Conservation (phyloP, 2,113 vertebrate genomes). For the Campylomormyrus numenius region DNA sequence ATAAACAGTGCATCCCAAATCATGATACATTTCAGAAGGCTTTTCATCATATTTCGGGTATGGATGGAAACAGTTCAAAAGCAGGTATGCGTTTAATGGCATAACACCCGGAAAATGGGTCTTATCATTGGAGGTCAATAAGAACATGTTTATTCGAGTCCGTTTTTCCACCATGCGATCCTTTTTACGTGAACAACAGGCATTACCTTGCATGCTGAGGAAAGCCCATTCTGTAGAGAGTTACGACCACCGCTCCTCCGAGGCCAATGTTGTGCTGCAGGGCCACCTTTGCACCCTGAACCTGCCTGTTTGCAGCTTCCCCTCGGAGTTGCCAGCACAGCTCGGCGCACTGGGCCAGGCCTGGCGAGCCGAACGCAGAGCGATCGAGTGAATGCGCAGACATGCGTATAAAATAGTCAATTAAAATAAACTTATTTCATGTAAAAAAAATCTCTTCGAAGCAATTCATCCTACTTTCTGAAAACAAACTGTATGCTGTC, state of each 20-base stretch:
- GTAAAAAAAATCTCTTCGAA: background rate
- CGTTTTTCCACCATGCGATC: background rate
- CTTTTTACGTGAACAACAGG: background rate
- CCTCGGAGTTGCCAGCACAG: slow-evolving; percentile 95
- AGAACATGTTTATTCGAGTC: background rate
- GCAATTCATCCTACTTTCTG: background rate
- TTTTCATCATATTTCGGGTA: background rate
- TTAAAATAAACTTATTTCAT: background rate
- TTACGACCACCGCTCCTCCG: slow-evolving; percentile 81
- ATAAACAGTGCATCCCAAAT: background rate
- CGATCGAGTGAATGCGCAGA: background rate
- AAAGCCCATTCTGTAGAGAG: slow-evolving; percentile 83
- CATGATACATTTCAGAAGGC: background rate
- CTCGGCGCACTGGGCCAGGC: slow-evolving; percentile 92
- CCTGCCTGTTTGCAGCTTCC: slow-evolving; percentile 76
- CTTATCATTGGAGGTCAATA: background rate
- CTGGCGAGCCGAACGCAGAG: slow-evolving; percentile 58
- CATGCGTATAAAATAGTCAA: background rate
- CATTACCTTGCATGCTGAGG: slow-evolving; percentile 63
- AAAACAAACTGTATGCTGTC: background rate
- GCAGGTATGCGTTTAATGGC: background rate
- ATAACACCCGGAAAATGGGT: background rate
- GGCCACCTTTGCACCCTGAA: slow-evolving; percentile 75
- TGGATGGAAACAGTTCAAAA: background rate
- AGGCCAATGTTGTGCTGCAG: slow-evolving; percentile 89